phyloP scores from a whole-genome alignment of 2,113 vertebrate genomes.

The Ophthalmolycus amberensis region DNA sequence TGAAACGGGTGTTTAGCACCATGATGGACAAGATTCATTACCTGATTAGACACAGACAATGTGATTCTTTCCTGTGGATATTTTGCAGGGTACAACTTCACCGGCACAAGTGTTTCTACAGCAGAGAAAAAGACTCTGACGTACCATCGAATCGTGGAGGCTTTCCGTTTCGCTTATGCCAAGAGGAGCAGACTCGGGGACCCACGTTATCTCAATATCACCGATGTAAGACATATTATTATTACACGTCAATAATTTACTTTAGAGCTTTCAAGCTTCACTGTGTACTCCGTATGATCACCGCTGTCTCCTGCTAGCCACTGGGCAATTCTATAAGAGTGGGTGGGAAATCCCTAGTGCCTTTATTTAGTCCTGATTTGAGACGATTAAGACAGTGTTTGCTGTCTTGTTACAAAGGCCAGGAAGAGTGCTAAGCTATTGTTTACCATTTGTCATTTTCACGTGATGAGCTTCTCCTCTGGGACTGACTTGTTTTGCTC shows the following conservation, averaged over 20 bases:
- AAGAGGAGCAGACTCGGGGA: conserved; percentile 95
- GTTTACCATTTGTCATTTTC: background rate
- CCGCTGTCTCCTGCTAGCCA: background rate
- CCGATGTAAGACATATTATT: conserved; percentile 82
- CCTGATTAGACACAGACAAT: conserved; percentile 14
- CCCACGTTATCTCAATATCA: conserved; percentile 89
- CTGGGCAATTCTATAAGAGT: background rate
- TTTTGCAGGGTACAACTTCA: conserved; percentile 91
- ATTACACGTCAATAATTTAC: background rate
- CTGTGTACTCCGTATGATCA: background rate
- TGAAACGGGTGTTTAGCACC: conserved; percentile 24
- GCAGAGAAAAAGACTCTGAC: conserved; percentile 88
- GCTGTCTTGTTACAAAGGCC: background rate
- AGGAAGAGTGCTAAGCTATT: background rate
- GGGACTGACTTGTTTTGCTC: conserved; percentile 43
- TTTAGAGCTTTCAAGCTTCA: conserved; percentile 1
- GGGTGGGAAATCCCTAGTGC: background rate
- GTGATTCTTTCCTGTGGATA: conserved; percentile 35
- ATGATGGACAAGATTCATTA: conserved; percentile 31
- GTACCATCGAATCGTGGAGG: conserved; percentile 94
- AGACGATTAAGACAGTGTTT: background rate
- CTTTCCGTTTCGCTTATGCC: conserved; percentile 95
- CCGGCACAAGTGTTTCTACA: conserved; percentile 85
- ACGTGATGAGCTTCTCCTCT: conserved; percentile 3
- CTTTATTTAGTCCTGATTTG: background rate